A percentile compares a stretch with the other conserved stretches of the same genome.
These are phyloP conservation scores for Icerya purchasi DNA, from an alignment of 2,888 invertebrate species.

Conservation along the genomic window DNA sequence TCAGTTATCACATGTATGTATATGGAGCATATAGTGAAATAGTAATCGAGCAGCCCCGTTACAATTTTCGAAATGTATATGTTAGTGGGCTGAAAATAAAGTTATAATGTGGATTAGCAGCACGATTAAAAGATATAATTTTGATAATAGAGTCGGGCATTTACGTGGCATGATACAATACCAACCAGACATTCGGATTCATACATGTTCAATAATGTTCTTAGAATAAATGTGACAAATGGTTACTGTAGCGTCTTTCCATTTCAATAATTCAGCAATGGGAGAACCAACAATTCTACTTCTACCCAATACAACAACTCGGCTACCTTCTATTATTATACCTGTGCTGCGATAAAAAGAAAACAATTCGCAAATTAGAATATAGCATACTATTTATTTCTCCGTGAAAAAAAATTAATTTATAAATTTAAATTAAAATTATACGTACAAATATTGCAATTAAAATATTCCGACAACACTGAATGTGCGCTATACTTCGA, in stretches of 20 bases:
- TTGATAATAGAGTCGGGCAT: no score
- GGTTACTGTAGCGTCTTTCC: slow-evolving; percentile 93
- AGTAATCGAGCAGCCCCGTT: no score
- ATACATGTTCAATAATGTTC: slow-evolving; percentile 50
- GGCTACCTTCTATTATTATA: slow-evolving; percentile 52
- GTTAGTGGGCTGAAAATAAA: no score
- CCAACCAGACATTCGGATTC: slow-evolving; percentile 12
- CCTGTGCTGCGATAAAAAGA: slow-evolving; percentile 30
- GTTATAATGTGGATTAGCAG: background rate
- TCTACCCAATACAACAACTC: slow-evolving; percentile 83
- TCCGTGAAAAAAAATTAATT: no score
- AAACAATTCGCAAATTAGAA: background rate
- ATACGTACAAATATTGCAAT: no score
- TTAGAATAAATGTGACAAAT: slow-evolving; percentile 88
- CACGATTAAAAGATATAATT: no score
- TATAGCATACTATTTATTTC: background rate
- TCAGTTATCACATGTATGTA: no score
- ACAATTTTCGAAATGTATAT: no score
- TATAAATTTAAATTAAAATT: no score
- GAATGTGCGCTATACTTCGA: no score
- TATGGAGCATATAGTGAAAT: no score
- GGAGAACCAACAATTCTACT: slow-evolving; percentile 98
- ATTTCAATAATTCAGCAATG: slow-evolving; percentile 76
- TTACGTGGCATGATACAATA: background rate
- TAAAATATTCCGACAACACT: no score